Evolutionary conservation across 2,113 vertebrate species (phyloP).

Genomic region (Zapornia atra): DNA sequence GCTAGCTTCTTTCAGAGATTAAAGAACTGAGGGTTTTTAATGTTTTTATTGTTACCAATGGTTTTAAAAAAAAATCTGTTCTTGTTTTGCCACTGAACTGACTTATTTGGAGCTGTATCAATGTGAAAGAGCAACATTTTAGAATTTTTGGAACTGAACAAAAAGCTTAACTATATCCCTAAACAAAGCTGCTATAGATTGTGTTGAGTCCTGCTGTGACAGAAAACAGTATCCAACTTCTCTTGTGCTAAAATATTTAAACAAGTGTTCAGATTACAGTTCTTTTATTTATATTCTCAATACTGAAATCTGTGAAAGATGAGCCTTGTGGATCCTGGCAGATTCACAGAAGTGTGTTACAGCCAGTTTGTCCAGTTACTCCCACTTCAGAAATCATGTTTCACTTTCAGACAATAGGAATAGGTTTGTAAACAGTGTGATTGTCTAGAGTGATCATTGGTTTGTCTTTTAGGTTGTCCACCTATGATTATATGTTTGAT

Average conservation of each 20-base stretch:
- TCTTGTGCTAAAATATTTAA: background rate
- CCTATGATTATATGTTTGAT: background rate
- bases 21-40: background rate
- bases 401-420: background rate
- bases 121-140: background rate
- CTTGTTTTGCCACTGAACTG: background rate
- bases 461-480: background rate
- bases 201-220: background rate
- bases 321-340: background rate
- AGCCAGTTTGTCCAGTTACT: background rate
- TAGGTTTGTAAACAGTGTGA: background rate
- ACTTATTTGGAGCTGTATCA: background rate
- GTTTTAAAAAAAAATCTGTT: background rate
- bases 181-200: background rate
- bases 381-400: background rate
- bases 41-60: background rate
- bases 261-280: background rate
- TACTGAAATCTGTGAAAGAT: background rate
- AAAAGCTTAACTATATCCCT: background rate
- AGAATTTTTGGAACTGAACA: background rate
- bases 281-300: background rate
- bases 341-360: background rate
- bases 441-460: background rate
- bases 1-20: background rate
- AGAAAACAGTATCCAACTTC: background rate